These are phyloP conservation scores for Poeciliopsis prolifica DNA, from an alignment of 2,113 vertebrate genomes.

Conservation along the genomic window DNA sequence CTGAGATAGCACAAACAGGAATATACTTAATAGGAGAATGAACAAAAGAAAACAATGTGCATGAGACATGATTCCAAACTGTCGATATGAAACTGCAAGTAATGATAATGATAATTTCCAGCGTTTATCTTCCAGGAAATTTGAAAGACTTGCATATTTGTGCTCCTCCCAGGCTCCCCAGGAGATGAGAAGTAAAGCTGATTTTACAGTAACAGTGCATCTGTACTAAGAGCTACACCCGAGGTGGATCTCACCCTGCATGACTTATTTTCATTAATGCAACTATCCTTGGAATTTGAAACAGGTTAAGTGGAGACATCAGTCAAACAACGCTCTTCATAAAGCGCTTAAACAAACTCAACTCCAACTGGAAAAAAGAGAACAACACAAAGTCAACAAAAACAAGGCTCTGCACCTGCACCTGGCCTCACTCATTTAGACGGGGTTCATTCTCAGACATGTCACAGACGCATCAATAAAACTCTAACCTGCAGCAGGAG, in stretches of 20 bases:
- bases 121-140: neutral
- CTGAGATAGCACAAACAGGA: too few relatives aligned
- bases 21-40: too few relatives aligned
- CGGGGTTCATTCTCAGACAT: neutral
- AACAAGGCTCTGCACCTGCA: neutral
- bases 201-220: constrained; percentile 26
- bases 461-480: neutral
- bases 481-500: neutral
- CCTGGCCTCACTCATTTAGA: neutral
- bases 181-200: constrained; percentile 15
- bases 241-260: constrained; percentile 22
- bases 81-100: too few relatives aligned
- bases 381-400: neutral
- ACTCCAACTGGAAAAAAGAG: neutral
- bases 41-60: too few relatives aligned
- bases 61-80: too few relatives aligned
- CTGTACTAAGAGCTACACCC: constrained; percentile 37
- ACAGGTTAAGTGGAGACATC: constrained; percentile 8
- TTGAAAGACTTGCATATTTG: constrained; percentile 24
- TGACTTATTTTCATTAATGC: constrained; percentile 24
- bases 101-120: too few relatives aligned
- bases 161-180: neutral
- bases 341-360: neutral
- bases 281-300: constrained; percentile 49
- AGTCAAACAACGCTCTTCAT: constrained; percentile 7